Base-by-base conservation (phyloP, 2,113 vertebrate species). In the Zosterops borbonicus region DNA sequence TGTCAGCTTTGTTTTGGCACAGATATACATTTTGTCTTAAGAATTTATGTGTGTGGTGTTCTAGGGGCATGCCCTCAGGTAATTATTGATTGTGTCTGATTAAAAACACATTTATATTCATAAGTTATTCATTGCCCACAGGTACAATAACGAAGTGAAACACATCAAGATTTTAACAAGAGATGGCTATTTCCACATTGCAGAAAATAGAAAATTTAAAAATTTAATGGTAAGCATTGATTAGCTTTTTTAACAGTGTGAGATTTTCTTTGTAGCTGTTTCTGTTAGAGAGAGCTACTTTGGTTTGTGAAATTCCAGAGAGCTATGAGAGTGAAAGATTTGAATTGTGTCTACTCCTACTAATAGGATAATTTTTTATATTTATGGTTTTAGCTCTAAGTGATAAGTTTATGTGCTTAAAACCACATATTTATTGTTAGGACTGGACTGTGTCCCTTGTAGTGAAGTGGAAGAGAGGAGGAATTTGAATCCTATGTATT, bases 101-200 rank as follows among this genome's bases (percentile, higher is more conserved):
- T 99, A 98, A 98, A 98, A 98, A 70, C 98, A 98, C 98, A 98
- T 99, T 99, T 99, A 98, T 98, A 98, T 98, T 99, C 98, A 98
- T 98, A 98, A 98, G 98, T 98, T 99, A 98, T 98, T 98, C 98
- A 97, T 99, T 98, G 98, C 98, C 98, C 95, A 97, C 98, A 99
- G 99, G 99, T 99, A 99, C 97, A 99, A 99, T 98, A 99, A 99
- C 7, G 99, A 99, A 98, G 99, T 99, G 98, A 99, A 99, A 96
- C 99, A 99, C 98, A 99, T 99, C 98, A 99, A 99, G 98, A 99
- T 99, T 98, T 98, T 99, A 98, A 98, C 99, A 96, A 99, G 98
- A 98, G 99, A 99, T 92, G 98, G 98, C 94, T 98, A 98, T 98
- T 99, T 99, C 97, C 98, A 99, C 98, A 99, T 99, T 95, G 98